phyloP scores from a whole-genome alignment of 2,797 vertebrate species.

The Echiichthys vipera region DNA sequence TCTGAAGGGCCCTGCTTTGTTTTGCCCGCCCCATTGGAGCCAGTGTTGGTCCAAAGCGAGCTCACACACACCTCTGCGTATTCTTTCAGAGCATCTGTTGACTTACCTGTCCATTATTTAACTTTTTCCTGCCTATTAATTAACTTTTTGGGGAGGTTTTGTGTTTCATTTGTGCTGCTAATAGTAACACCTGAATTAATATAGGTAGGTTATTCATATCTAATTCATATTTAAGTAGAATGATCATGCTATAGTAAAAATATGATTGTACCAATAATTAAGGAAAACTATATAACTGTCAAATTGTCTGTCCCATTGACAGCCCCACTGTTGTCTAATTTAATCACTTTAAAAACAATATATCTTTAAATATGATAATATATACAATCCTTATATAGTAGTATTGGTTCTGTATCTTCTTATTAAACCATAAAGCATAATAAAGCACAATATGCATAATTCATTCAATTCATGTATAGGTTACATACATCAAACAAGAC shows the following conservation, averaged over 20 bases:
- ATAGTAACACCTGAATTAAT: background rate
- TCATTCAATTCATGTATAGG: constrained; percentile 23
- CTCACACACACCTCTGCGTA: constrained; percentile 51
- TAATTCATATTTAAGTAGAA: background rate
- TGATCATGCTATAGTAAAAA: background rate
- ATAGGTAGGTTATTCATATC: background rate
- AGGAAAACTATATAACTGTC: background rate
- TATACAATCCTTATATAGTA: background rate
- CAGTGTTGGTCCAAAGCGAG: constrained; percentile 64
- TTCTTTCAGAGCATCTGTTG: constrained; percentile 51
- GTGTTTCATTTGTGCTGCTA: background rate
- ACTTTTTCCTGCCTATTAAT: constrained; percentile 27
- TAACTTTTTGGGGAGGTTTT: constrained; percentile 9
- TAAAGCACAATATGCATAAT: constrained; percentile 9
- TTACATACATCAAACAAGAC: constrained; percentile 3
- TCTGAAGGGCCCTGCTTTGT: constrained; percentile 71
- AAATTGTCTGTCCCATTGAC: background rate
- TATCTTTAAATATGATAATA: background rate
- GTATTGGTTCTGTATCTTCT: constrained; percentile 1
- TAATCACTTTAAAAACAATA: background rate
- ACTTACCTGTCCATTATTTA: constrained; percentile 69
- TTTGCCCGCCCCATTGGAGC: constrained; percentile 68
- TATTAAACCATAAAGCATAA: constrained; percentile 1
- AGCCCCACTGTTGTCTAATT: background rate
- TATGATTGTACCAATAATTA: background rate